Evolutionary conservation across 2,113 vertebrate species (phyloP), one percentile per base, ranked within the genome.

Genomic region (Lycocorax pyrrhopterus): DNA sequence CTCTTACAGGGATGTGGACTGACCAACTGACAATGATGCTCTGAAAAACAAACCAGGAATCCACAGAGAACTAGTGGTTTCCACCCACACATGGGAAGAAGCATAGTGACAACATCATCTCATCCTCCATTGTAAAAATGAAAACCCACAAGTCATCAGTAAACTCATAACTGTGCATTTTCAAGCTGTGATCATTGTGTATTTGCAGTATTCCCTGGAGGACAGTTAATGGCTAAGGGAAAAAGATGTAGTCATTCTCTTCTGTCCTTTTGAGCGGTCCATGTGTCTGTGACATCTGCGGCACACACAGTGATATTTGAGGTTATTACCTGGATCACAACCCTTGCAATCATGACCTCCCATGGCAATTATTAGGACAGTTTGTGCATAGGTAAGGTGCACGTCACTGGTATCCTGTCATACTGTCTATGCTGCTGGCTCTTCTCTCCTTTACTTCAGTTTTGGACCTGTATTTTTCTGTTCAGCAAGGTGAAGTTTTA

Each of bases 31-130:
- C 43, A 87, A 55, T 12, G 29, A 56, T 72, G 21, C 17, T 56
- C 46, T 67, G n/a, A 74, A 77, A 93, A 87, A 75, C 37, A 91
- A 87, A 87, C 43, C 27, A 93, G 78, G 66, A 91, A 73, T 67
- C 87, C 77, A 71, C 43, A 92, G 80, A 93, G 29, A 94, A 77
- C 55, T 51, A 69, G 84, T 64, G 74, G 56, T 84, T 95, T 91
- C 69, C 90, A 82, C 69, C 46, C 95, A 96, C 81, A 68, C 49
- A 39, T 89, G 90, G 77, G 87, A 95, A 94, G 52, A 52, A 87
- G 35, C 66, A 82, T 55, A 93, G 60, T 32, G 80, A 89, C 68
- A 78, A 41, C 5, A 6, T 29, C 25, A 63, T 86, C 88, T 69
- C 67, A 43, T 53, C 68, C 63, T 33, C n/a, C 21, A 21, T 7